Percentiles rank a stretch among this genome's conserved stretches.
Conservation (phyloP, 2,888 invertebrate species). For the Conchocele bisecta region DNA sequence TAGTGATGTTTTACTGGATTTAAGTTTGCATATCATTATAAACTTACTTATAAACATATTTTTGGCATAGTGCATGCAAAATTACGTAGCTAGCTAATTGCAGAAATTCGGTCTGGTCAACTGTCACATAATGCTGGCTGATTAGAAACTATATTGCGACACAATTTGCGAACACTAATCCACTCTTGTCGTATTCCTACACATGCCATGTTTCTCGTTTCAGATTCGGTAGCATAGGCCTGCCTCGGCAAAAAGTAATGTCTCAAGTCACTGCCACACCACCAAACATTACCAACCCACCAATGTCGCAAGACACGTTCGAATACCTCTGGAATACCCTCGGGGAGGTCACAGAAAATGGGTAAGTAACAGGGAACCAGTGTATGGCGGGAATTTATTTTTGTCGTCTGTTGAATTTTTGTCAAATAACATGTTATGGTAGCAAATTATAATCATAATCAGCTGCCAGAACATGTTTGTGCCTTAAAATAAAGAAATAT, state of each 20-base stretch:
- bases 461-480: no score
- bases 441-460: no score
- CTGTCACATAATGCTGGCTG: no score
- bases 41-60: no score
- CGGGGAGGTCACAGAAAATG: slow-evolving; percentile 64
- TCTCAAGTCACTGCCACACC: slow-evolving; percentile 44
- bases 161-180: background rate
- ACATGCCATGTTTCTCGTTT: slow-evolving; percentile 11
- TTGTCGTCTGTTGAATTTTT: no score
- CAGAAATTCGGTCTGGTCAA: no score
- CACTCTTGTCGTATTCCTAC: background rate
- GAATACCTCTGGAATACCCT: slow-evolving; percentile 73
- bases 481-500: no score
- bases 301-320: slow-evolving; percentile 79
- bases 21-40: no score
- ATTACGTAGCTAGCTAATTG: background rate
- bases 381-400: no score
- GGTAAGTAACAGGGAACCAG: no score
- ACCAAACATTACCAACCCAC: slow-evolving; percentile 61
- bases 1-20: no score
- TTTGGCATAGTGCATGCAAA: background rate
- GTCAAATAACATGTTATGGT: no score
- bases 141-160: background rate
- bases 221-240: slow-evolving; percentile 69
- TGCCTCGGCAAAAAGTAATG: slow-evolving; percentile 59